These are phyloP conservation scores for Channallabes apus DNA, from an alignment of 2,797 vertebrate genomes.

Conservation along the genomic window DNA sequence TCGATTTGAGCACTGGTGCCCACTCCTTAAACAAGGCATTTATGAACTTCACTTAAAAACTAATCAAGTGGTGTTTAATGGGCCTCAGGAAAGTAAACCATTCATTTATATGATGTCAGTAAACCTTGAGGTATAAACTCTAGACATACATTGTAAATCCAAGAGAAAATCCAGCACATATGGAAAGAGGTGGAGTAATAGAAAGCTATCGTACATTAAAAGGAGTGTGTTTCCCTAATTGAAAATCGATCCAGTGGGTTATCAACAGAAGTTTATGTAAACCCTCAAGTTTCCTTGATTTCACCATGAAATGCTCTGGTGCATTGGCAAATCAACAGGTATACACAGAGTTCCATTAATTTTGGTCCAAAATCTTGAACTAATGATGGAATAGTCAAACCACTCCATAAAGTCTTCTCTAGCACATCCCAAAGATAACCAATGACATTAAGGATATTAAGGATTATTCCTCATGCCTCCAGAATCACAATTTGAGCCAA, in stretches of 20 bases:
- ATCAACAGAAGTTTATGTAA: conserved; percentile 1
- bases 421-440: no score
- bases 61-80: conserved; percentile 49
- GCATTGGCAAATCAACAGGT: not conserved
- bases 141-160: conserved; percentile 19
- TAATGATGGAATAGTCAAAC: no score
- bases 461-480: no score
- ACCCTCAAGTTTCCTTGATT: not conserved
- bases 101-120: conserved; percentile 24
- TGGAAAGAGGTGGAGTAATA: not conserved
- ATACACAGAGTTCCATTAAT: no score
- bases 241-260: not conserved
- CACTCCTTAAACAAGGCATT: conserved; percentile 55
- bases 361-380: no score
- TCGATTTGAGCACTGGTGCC: conserved; percentile 44
- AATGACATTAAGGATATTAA: no score
- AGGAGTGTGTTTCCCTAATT: not conserved
- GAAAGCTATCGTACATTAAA: not conserved
- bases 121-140: not conserved
- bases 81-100: conserved; percentile 1
- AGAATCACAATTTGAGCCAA: no score
- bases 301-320: not conserved
- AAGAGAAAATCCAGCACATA: not conserved
- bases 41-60: conserved; percentile 56
- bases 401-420: no score